A percentile compares a stretch with the other conserved stretches of the same genome.
Conservation (phyloP, 2,797 vertebrate species). For the Chloroceryle amazona region DNA sequence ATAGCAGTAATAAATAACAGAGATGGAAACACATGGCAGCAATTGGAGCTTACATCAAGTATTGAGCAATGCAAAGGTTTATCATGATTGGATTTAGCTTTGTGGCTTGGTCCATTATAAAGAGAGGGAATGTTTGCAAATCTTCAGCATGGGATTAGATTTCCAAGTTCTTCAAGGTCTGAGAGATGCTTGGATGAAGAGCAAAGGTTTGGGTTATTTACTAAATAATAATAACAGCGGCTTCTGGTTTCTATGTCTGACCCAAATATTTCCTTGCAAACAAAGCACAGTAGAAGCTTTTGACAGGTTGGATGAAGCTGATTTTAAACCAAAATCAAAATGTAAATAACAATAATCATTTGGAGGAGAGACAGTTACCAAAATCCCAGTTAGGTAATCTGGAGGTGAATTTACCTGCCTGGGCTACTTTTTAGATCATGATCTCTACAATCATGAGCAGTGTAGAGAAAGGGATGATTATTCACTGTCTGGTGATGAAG, state of each 20-base stretch:
- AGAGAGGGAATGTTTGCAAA: constrained; percentile 23
- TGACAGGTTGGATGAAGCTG: background rate
- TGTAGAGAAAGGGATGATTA: background rate
- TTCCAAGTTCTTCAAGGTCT: constrained; percentile 19
- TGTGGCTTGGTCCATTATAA: background rate
- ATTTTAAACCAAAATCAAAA: background rate
- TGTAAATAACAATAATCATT: background rate
- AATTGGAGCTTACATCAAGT: background rate
- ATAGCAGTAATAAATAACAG: background rate
- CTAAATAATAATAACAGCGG: constrained; percentile 30
- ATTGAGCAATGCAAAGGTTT: background rate
- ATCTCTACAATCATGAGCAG: background rate
- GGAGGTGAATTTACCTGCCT: background rate
- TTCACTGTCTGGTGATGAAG: background rate
- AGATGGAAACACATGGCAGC: background rate
- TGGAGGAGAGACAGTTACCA: background rate
- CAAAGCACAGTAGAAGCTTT: background rate
- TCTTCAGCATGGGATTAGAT: background rate
- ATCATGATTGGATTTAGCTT: background rate
- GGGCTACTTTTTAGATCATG: background rate
- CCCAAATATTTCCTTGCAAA: constrained; percentile 63
- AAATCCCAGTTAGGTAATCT: background rate
- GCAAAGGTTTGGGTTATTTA: constrained; percentile 34
- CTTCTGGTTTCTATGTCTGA: constrained; percentile 41
- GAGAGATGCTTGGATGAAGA: constrained; percentile 6